These are phyloP conservation scores for Harpagoxenus sublaevis DNA, from an alignment of 2,888 invertebrate species.

Conservation along the genomic window DNA sequence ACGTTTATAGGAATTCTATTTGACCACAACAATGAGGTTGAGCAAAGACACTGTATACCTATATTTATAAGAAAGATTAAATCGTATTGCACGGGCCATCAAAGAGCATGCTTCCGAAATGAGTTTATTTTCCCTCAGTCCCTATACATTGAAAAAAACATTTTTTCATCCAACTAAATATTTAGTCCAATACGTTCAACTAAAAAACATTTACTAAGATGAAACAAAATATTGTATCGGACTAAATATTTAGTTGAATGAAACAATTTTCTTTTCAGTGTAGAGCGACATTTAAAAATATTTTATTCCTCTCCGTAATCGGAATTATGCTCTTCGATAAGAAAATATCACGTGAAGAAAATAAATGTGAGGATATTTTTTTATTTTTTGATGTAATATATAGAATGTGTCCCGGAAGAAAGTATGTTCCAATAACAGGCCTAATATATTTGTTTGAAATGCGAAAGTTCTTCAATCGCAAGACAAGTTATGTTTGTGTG, in stretches of 20 bases:
- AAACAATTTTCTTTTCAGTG: too few species aligned
- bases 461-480: neutral
- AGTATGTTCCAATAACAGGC: neutral
- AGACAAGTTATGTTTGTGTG: neutral
- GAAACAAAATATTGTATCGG: too few species aligned
- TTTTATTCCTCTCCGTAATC: neutral
- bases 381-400: conserved; percentile 16
- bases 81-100: neutral
- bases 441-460: conserved; percentile 19
- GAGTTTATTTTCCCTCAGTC: neutral
- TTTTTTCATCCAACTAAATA: too few species aligned
- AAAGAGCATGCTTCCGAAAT: conserved; percentile 29
- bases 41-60: neutral
- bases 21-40: neutral
- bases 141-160: neutral
- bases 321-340: conserved; percentile 29
- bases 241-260: too few species aligned
- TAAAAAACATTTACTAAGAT: too few species aligned
- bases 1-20: neutral
- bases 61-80: conserved; percentile 19
- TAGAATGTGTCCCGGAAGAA: conserved; percentile 13
- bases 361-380: conserved; percentile 28
- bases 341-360: neutral
- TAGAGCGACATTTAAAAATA: neutral
- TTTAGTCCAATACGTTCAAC: too few species aligned